Conservation (phyloP, 2,113 vertebrate genomes). For the Monopterus albus region DNA sequence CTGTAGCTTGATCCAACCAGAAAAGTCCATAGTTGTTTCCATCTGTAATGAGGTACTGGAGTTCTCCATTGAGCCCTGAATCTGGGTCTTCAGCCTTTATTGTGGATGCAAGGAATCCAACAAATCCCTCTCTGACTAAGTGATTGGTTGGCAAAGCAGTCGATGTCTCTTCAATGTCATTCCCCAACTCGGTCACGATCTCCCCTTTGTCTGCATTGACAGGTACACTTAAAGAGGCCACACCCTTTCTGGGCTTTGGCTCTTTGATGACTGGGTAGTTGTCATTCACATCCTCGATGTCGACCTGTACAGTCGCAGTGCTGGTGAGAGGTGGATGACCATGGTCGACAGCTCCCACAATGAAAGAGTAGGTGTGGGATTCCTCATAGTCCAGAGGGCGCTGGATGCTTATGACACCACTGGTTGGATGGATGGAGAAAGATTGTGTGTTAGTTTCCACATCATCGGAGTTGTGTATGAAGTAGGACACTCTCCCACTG, state of each 20-base stretch:
- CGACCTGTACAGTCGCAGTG: constrained; percentile 83
- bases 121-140: constrained; percentile 38
- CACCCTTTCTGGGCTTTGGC: constrained; percentile 82
- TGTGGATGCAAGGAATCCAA: constrained; percentile 77
- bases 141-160: constrained; percentile 20
- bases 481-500: constrained; percentile 88
- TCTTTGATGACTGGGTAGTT: constrained; percentile 85
- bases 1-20: constrained; percentile 81
- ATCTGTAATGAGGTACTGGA: constrained; percentile 81
- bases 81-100: constrained; percentile 88
- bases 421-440: constrained; percentile 84
- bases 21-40: constrained; percentile 81
- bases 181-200: constrained; percentile 76
- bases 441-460: constrained; percentile 39
- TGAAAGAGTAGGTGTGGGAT: constrained; percentile 82
- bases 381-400: constrained; percentile 88
- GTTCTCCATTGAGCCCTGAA: constrained; percentile 84
- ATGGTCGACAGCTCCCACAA: constrained; percentile 86
- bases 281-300: constrained; percentile 89
- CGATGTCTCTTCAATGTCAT: constrained; percentile 37
- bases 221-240: constrained; percentile 83
- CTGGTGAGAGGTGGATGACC: constrained; percentile 86
- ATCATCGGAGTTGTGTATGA: constrained; percentile 77
- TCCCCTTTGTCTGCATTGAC: constrained; percentile 85
- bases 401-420: constrained; percentile 84